Percentiles rank a stretch among this genome's conserved stretches.
Evolutionary conservation across 2,888 invertebrate species (phyloP).

Genomic region (Drosophila planitibia): DNA sequence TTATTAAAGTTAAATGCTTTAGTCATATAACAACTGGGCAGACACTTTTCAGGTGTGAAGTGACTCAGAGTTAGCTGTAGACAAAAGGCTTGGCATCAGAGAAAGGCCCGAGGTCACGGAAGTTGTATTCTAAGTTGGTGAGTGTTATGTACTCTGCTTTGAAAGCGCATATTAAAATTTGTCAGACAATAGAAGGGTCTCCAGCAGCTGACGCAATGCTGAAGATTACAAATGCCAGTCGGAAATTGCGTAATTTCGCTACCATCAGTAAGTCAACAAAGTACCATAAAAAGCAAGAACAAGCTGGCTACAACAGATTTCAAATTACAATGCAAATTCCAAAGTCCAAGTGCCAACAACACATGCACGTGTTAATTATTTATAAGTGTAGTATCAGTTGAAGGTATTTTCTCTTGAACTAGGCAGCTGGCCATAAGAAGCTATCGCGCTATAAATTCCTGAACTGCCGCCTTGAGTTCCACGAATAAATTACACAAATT

Average conservation of each 20-base stretch:
- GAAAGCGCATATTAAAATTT: conserved; percentile 24
- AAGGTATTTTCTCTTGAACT: conserved; percentile 1
- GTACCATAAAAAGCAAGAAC: conserved; percentile 38
- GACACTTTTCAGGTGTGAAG: conserved; percentile 32
- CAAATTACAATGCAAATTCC: conserved; percentile 41
- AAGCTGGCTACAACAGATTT: conserved; percentile 23
- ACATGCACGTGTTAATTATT: conserved; percentile 75
- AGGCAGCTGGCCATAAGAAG: conserved; percentile 50
- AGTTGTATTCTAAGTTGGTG: conserved; percentile 14
- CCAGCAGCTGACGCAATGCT: conserved; percentile 12
- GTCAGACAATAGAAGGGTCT: conserved; percentile 34
- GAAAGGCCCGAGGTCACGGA: conserved; percentile 27
- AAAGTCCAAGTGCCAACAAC: conserved; percentile 16
- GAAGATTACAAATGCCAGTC: conserved; percentile 19
- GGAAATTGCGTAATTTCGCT: conserved; percentile 29
- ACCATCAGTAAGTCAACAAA: conserved; percentile 50
- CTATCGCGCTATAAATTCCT: conserved; percentile 57
- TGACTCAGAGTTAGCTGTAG: conserved; percentile 17
- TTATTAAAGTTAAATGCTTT: conserved; percentile 24
- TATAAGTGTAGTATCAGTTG: conserved; percentile 49
- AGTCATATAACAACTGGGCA: conserved; percentile 35
- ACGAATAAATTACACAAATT: conserved; percentile 77
- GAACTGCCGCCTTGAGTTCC: conserved; percentile 41
- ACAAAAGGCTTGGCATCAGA: conserved; percentile 24
- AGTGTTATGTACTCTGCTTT: conserved; percentile 30